These are phyloP conservation scores for Rhinogobius similis DNA, from an alignment of 2,113 vertebrate genomes.

Conservation along the genomic window DNA sequence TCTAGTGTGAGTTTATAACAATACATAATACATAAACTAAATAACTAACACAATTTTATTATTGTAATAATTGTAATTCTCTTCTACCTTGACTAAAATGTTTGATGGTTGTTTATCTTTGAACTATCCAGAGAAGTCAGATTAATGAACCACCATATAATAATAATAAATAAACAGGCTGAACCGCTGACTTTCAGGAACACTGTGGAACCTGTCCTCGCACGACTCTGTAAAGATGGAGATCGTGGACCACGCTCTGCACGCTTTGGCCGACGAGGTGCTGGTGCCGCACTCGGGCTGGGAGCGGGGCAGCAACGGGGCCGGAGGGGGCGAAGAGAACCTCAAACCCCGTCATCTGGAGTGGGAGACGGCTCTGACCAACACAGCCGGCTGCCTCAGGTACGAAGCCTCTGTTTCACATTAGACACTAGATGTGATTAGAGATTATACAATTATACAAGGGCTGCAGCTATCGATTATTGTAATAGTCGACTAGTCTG, in stretches of 20 bases:
- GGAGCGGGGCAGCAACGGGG: slow-evolving; percentile 78
- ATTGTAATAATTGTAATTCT: not conserved
- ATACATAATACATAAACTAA: too few relatives aligned
- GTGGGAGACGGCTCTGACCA: slow-evolving; percentile 93
- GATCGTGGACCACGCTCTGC: slow-evolving; percentile 92
- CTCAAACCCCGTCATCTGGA: slow-evolving; percentile 91
- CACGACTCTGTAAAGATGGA: slow-evolving; percentile 98
- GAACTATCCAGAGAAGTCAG: not conserved
- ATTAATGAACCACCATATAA: not conserved
- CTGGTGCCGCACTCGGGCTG: slow-evolving; percentile 91
- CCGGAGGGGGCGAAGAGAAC: slow-evolving; percentile 82
- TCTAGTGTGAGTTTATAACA: too few relatives aligned
- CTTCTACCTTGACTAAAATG: not conserved
- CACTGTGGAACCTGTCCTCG: slow-evolving; percentile 96
- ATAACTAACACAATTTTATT: too few relatives aligned
- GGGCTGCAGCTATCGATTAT: too few relatives aligned
- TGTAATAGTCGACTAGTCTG: too few relatives aligned
- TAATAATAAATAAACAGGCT: not conserved
- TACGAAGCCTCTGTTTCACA: slow-evolving; percentile 49
- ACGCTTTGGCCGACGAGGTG: slow-evolving; percentile 90
- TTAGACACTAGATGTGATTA: not conserved
- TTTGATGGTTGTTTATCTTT: not conserved
- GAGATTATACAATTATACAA: not conserved
- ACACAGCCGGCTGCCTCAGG: slow-evolving; percentile 95
- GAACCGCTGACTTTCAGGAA: slow-evolving; percentile 75